Conservation (phyloP, 2,888 invertebrate species). For the Tachina fera region DNA sequence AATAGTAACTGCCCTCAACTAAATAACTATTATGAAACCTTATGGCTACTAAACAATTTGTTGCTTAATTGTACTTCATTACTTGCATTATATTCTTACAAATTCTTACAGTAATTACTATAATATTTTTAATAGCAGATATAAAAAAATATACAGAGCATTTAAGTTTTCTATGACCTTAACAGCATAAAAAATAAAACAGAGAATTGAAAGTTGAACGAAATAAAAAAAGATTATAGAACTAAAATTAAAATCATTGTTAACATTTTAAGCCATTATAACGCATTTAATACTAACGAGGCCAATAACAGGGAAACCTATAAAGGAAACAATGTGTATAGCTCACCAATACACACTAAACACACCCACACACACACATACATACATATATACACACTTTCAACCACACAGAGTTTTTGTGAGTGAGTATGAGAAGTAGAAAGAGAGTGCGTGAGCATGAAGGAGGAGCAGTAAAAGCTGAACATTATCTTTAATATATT, state of each 20-base stretch:
- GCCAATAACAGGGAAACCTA: slow-evolving; percentile 57
- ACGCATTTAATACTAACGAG: slow-evolving; percentile 68
- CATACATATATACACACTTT: too few relatives aligned
- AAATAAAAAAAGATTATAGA: background rate
- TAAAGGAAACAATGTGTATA: background rate
- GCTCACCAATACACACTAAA: background rate
- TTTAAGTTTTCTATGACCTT: slow-evolving; percentile 2
- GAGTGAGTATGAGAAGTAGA: background rate
- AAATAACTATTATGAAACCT: slow-evolving; percentile 42
- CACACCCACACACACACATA: background rate
- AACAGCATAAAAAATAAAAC: slow-evolving; percentile 49
- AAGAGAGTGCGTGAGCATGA: background rate
- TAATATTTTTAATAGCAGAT: slow-evolving; percentile 9
- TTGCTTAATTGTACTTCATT: slow-evolving; percentile 60
- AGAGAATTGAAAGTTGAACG: slow-evolving; percentile 5
- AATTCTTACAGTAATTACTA: slow-evolving; percentile 17
- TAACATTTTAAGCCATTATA: slow-evolving; percentile 59
- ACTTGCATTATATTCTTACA: slow-evolving; percentile 33
- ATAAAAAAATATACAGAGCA: slow-evolving; percentile 10
- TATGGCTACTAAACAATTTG: slow-evolving; percentile 64
- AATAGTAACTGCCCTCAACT: slow-evolving; percentile 11
- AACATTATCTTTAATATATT: slow-evolving; percentile 60
- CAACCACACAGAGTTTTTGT: too few relatives aligned
- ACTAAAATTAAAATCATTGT: slow-evolving; percentile 51
- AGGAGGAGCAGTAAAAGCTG: background rate